Conservation (phyloP, 2,888 invertebrate species). For the Nasonovia ribisnigri region DNA sequence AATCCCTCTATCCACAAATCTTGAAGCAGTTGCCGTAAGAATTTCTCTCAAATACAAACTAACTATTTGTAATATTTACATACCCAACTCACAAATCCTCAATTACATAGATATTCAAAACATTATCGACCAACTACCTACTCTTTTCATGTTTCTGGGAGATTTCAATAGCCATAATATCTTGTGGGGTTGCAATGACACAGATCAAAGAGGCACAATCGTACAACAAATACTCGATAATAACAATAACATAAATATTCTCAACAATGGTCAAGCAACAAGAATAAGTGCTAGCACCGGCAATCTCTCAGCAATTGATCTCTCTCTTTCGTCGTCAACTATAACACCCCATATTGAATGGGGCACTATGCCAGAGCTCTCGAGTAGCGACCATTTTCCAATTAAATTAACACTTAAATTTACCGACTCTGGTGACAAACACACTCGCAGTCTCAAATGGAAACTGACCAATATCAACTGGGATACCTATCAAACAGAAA, state of each 20-base stretch:
- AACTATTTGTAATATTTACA: slow-evolving; percentile 15
- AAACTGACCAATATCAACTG: background rate
- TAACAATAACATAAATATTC: background rate
- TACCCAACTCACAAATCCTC: background rate
- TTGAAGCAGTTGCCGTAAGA: background rate
- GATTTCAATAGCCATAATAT: too few relatives aligned
- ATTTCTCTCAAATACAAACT: background rate
- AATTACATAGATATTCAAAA: background rate
- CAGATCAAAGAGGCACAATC: background rate
- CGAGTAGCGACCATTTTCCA: background rate
- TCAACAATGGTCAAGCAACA: too few relatives aligned
- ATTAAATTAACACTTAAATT: background rate
- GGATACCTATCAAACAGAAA: background rate
- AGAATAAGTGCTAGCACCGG: background rate
- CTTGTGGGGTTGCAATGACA: background rate
- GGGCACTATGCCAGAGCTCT: background rate
- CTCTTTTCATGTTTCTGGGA: too few relatives aligned
- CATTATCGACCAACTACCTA: slow-evolving; percentile 13
- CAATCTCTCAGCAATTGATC: background rate
- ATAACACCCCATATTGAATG: background rate
- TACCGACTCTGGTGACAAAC: background rate
- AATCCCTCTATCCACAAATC: background rate
- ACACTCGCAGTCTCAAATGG: background rate
- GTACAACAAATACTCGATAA: slow-evolving; percentile 19
- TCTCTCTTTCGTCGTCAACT: background rate